Conservation (phyloP, 1,140 invertebrate genomes). For the Heliconius nattereri region DNA sequence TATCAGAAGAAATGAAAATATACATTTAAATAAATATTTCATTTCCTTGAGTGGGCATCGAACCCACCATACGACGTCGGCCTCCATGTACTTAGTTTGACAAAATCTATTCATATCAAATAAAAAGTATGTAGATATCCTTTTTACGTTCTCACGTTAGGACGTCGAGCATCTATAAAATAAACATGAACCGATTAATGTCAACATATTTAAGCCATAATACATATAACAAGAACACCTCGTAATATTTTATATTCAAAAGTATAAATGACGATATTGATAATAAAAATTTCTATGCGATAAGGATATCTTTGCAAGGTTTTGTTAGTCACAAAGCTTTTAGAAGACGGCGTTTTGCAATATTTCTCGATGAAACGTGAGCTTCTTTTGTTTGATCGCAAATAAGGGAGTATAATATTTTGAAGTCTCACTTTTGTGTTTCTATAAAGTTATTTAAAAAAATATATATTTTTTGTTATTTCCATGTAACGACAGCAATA, state of each 20-base stretch:
- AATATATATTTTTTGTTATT: neutral
- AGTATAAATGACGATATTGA: constrained; percentile 1
- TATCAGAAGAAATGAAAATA: no score
- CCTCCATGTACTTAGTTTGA: neutral
- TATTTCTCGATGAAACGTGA: neutral
- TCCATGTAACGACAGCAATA: neutral
- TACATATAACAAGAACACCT: neutral
- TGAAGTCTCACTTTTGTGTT: neutral
- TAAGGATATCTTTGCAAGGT: neutral
- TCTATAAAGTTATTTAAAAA: neutral
- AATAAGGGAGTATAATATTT: neutral
- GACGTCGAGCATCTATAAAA: neutral
- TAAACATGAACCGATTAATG: constrained; percentile 4
- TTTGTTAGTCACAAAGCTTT: neutral
- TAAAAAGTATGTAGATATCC: neutral
- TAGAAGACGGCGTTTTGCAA: neutral
- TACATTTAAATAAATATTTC: no score
- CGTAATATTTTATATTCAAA: constrained; percentile 6
- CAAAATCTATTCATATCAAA: neutral
- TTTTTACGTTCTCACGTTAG: no score
- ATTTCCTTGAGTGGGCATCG: no score
- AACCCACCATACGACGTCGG: no score
- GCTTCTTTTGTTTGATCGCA: neutral
- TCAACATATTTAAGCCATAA: neutral
- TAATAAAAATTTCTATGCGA: neutral